Evolutionary conservation across 2,113 vertebrate genomes (phyloP), one percentile per base, ranked within the genome.

Genomic region (Lates calcarifer): DNA sequence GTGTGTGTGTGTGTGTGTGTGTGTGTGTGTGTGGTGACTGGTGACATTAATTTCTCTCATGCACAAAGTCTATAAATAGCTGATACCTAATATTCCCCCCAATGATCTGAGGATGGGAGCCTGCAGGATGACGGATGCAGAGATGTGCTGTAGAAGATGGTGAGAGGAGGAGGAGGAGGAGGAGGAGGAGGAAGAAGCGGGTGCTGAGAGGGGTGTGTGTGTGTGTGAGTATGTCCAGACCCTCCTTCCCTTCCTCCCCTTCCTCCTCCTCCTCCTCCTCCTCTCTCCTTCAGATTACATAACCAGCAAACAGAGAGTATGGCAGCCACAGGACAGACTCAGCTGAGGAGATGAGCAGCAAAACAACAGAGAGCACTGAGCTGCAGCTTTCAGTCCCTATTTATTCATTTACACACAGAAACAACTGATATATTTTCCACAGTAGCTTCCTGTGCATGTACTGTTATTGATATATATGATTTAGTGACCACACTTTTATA

Each of bases 221-320:
- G 69, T 41, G 53, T 77, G 49, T 73, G 37, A 69, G 65, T 62
- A 22, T 29, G 0, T 57, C 49, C 17, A 70, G 73, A 67, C 72
- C 67, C 81, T 9, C 76, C 56, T 26, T 28, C 35, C 60, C 45
- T 74, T 74, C 60, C 74, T 37, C 67, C 31, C 45, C 51, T 60
- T 71, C 65, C 56, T n/a, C n/a, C n/a, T n/a, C 71, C 14, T 1
- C 28, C 37, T 45, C 65, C 45, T 51, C 71, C 39, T 18, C 4
- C 53, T 26, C 29, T 7, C 74, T 73, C 69, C 72, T 62, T 66
- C 56, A 73, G 26, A 81, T 91, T 88, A 85, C 79, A 90, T 91
- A 91, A 90, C 56, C 29, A 71, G 65, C 57, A 20, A 15, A 53
- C 63, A 75, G 84, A 76, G 74, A 84, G 67, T 24, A 77, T 49